Conservation (phyloP, 2,113 vertebrate species). For the Loxodonta africana region DNA sequence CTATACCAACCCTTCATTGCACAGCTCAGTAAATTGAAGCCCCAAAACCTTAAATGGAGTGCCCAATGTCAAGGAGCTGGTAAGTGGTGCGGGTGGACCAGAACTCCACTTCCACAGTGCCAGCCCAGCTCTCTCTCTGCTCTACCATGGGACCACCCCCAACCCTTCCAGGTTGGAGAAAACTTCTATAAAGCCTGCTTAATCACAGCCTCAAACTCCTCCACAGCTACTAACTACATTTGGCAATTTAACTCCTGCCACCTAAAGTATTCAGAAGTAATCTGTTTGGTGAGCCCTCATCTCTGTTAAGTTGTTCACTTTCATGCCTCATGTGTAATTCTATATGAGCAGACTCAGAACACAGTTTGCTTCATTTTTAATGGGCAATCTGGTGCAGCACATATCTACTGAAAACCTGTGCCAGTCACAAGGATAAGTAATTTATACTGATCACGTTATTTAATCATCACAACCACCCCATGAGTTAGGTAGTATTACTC, state of each 20-base stretch:
- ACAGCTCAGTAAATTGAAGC: not conserved
- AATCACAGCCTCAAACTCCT: not conserved
- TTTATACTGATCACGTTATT: not conserved
- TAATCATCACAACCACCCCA: not conserved
- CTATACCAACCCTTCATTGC: not conserved
- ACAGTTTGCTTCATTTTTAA: not conserved
- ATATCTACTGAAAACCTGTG: not conserved
- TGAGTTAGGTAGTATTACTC: not conserved
- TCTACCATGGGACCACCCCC: not conserved
- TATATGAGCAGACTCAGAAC: not conserved
- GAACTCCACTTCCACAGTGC: not conserved
- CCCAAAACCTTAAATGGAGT: not conserved
- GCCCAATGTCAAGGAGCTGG: not conserved
- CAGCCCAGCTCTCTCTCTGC: not conserved
- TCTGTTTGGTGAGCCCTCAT: not conserved
- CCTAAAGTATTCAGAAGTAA: not conserved
- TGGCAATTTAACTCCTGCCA: constrained; percentile 13
- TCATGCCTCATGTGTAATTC: not conserved
- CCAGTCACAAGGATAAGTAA: not conserved
- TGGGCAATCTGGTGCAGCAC: not conserved
- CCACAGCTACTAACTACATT: not conserved
- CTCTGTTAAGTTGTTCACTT: not conserved
- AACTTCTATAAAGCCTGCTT: not conserved
- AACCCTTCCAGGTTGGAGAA: not conserved
- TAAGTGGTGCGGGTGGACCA: not conserved